A percentile compares a stretch with the other conserved stretches of the same genome.
Conservation (phyloP, 1,140 invertebrate genomes). For the Streblospio benedicti region DNA sequence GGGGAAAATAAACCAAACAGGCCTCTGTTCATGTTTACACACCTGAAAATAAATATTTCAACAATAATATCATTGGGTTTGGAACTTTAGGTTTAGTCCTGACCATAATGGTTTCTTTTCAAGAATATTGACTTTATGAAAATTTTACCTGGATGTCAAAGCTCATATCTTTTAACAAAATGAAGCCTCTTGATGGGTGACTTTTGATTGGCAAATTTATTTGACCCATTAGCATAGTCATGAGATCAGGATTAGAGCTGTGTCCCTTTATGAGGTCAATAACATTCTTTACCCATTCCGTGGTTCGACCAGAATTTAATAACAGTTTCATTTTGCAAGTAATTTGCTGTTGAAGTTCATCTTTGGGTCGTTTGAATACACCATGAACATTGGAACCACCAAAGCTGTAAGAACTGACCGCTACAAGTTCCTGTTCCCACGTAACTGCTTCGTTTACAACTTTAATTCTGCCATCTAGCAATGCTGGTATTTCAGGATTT, state of each 20-base stretch:
- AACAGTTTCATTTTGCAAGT: constrained; percentile 68
- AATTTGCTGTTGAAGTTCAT: no score
- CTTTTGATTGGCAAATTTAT: background rate
- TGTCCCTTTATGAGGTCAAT: constrained; percentile 50
- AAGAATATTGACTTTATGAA: no score
- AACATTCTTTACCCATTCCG: constrained; percentile 64
- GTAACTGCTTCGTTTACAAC: constrained; percentile 50
- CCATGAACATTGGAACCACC: constrained; percentile 92
- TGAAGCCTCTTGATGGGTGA: background rate
- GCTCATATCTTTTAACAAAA: no score
- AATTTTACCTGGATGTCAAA: no score
- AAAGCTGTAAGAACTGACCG: constrained; percentile 91
- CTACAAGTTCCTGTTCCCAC: constrained; percentile 65
- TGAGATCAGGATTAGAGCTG: constrained; percentile 63
- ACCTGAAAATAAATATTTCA: no score
- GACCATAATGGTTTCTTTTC: no score
- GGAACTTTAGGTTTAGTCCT: no score
- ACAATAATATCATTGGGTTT: no score
- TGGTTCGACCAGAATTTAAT: constrained; percentile 72
- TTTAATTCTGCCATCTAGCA: constrained; percentile 60
- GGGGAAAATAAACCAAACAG: constrained; percentile 62
- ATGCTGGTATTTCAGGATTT: constrained; percentile 77
- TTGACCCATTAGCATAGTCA: constrained; percentile 66
- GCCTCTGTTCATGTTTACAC: background rate
- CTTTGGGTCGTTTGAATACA: constrained; percentile 68